Evolutionary conservation across 2,797 vertebrate species (phyloP), one percentile per base, ranked within the genome.

Genomic region (Sebastes matsubarae): DNA sequence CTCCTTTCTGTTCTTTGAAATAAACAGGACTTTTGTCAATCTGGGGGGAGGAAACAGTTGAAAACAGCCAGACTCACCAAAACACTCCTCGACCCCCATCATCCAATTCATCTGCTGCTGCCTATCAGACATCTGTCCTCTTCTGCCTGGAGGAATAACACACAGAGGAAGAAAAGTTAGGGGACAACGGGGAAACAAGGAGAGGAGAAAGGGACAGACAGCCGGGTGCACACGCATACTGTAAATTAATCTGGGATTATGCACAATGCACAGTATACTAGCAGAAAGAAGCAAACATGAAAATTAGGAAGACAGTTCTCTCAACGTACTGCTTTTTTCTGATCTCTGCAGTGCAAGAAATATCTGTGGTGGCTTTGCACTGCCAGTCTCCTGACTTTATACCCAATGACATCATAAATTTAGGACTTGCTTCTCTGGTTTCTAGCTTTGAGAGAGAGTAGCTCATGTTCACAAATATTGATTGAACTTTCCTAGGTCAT

Each of bases 111-210:
- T 91, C 82, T 83, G 36, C 72, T 77, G 74, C 65, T 66, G 72
- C 58, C 58, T 71, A 87, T 87, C 81, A 85, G 84, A 91, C 83
- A 90, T 87, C 82, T 69, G 76, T 85, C 78, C 61, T 77, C 59
- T 50, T 72, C 76, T 67, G 74, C 83, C 90, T 27, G 12, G 13
- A 79, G 89, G 87, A 75, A 77, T 7, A 55, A 46, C 60, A 46
- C 12, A 32, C 71, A 72, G 55, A 25, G 24, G 46, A 30, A 68
- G 52, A 67, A 65, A 73, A 77, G 72, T 69, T 70, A 57, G 8
- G 34, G 4, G 25, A 66, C 74, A 60, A 79, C 14, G 11, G 29
- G 18, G 59, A 32, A 52, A 67, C 4, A 5, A 42, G 55, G 67
- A 46, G 7, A 72, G 38, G 29, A 52, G 66, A 4, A 11, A 38